Conservation (phyloP, 2,113 vertebrate species). For the Podarcis cretensis region DNA sequence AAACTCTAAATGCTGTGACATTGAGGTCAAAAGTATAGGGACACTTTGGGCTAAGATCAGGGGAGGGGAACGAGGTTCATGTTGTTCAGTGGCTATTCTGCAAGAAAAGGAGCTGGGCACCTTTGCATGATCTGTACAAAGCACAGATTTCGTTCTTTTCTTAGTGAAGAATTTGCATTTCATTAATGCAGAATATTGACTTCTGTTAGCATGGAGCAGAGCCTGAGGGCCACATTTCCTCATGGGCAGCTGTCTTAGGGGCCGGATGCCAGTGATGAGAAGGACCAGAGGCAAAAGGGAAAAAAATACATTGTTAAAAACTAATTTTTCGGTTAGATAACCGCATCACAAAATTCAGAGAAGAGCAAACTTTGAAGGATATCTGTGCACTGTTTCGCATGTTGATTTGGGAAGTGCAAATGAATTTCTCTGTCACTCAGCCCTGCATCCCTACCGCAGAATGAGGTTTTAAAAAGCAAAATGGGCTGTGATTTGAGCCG, state of each 20-base stretch:
- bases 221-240: no score
- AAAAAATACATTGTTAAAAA: no score
- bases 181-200: not conserved
- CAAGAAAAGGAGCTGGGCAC: not conserved
- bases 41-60: no score
- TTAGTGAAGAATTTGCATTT: not conserved
- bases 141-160: not conserved
- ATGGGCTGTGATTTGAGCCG: not conserved
- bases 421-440: not conserved
- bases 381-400: no score
- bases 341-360: no score
- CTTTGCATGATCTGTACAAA: not conserved
- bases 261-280: no score
- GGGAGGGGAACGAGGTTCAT: not conserved
- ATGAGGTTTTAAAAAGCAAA: not conserved
- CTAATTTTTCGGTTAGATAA: no score
- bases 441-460: not conserved
- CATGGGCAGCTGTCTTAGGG: no score
- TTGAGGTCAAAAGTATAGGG: not conserved
- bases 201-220: not conserved
- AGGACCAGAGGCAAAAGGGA: no score
- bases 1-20: not conserved
- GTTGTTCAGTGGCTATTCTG: not conserved
- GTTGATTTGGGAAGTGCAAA: no score
- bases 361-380: no score